A percentile compares a stretch with the other conserved stretches of the same genome.
phyloP scores from a whole-genome alignment of 1,140 invertebrate genomes.

The Tetramorium simillimum region DNA sequence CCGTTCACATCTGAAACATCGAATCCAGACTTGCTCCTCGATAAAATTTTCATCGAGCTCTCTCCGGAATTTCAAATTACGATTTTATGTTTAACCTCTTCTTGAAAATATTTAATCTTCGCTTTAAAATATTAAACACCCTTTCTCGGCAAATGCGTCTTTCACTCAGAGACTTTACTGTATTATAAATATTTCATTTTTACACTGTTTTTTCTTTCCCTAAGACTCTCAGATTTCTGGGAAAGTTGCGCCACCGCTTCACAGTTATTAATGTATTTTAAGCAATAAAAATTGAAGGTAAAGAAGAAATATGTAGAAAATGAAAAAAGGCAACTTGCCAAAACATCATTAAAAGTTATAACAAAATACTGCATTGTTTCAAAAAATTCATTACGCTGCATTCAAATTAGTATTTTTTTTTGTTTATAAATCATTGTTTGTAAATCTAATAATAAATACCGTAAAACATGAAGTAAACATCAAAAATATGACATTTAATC shows the following conservation, averaged over 20 bases:
- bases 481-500: background rate
- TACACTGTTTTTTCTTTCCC: background rate
- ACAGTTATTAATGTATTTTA: constrained; percentile 13
- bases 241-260: background rate
- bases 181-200: constrained; percentile 5
- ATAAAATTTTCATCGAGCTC: constrained; percentile 4
- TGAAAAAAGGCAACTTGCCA: background rate
- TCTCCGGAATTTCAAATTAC: background rate
- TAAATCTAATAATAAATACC: background rate
- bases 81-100: background rate
- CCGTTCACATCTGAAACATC: background rate
- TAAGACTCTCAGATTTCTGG: background rate
- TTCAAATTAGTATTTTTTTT: background rate
- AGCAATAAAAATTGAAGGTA: constrained; percentile 27
- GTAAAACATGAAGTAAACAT: background rate
- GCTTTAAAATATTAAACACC: background rate
- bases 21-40: background rate
- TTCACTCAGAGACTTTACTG: background rate
- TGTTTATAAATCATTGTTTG: background rate
- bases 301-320: background rate
- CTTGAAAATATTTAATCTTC: background rate
- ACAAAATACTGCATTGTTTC: constrained; percentile 2
- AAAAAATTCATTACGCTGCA: background rate
- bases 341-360: constrained; percentile 38
- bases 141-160: background rate